Percentiles rank a stretch among this genome's conserved stretches.
phyloP scores from a whole-genome alignment of 2,113 vertebrate species.

The Ranitomeya variabilis region DNA sequence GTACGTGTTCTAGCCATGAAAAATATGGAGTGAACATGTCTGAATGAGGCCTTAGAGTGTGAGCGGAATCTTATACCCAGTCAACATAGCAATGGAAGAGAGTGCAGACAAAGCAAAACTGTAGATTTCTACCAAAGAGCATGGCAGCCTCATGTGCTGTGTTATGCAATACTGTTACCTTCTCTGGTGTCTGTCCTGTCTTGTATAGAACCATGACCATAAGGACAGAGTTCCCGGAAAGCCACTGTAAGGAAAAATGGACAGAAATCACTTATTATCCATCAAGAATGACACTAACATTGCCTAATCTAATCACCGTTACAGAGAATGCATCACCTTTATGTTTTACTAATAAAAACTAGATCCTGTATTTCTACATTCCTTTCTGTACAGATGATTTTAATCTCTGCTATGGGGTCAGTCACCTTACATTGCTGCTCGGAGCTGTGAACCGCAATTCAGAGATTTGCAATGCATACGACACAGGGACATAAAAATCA shows the following conservation, averaged over 20 bases:
- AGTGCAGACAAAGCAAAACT: not conserved
- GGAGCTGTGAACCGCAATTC: too few species aligned
- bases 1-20: too few species aligned
- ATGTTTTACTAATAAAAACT: not conserved
- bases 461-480: too few species aligned
- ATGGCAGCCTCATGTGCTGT: not conserved
- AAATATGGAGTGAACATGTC: too few species aligned
- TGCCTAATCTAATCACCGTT: not conserved
- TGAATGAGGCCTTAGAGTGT: too few species aligned
- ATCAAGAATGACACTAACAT: not conserved
- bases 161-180: slow-evolving; percentile 69
- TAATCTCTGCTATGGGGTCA: too few species aligned
- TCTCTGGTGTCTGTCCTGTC: slow-evolving; percentile 78
- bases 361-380: not conserved
- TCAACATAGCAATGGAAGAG: not conserved
- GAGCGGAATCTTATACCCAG: not conserved
- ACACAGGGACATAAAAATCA: not conserved
- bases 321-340: not conserved
- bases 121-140: not conserved
- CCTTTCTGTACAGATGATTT: too few species aligned
- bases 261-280: not conserved
- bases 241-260: slow-evolving; percentile 70
- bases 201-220: slow-evolving; percentile 83
- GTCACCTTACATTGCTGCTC: too few species aligned
- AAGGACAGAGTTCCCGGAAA: slow-evolving; percentile 85